Evolutionary conservation across 2,113 vertebrate genomes (phyloP).

Genomic region (Pangasianodon hypophthalmus): DNA sequence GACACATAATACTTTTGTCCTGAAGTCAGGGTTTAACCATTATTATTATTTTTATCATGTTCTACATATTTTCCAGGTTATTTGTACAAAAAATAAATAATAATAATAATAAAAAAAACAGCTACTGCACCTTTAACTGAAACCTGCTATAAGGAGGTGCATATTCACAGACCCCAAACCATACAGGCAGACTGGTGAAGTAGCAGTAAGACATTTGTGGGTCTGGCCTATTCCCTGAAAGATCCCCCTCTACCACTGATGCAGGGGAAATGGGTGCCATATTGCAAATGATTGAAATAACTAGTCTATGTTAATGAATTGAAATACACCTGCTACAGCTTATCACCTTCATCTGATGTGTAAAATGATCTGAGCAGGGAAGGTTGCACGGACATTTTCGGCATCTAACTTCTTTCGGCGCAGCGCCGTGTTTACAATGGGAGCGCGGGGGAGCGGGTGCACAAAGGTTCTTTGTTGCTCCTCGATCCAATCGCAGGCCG

Average conservation of each 20-base stretch:
- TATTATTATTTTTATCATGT: neutral
- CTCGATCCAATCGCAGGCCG: slow-evolving; percentile 59
- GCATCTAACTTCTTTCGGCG: neutral
- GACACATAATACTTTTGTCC: neutral
- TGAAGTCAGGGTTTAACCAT: neutral
- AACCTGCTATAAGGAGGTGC: neutral
- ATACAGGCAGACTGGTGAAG: neutral
- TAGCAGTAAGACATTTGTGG: neutral
- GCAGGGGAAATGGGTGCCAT: neutral
- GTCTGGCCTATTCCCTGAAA: neutral
- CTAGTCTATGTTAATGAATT: neutral
- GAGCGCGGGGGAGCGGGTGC: slow-evolving; percentile 58
- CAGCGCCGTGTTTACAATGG: slow-evolving; percentile 28
- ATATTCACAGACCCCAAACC: neutral
- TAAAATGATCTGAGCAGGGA: neutral
- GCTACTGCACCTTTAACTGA: neutral
- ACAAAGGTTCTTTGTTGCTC: slow-evolving; percentile 74
- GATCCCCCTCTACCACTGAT: neutral
- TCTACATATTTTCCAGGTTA: neutral
- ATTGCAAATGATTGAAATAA: neutral
- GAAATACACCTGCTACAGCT: neutral
- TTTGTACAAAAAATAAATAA: neutral
- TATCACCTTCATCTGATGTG: neutral
- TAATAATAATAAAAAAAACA: neutral
- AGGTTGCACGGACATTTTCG: neutral